Evolutionary conservation across 37 sponge, comb jelly and placozoan genomes (phyloP), one percentile per base, ranked within the genome.

Genomic region (Oscarella lobularis): DNA sequence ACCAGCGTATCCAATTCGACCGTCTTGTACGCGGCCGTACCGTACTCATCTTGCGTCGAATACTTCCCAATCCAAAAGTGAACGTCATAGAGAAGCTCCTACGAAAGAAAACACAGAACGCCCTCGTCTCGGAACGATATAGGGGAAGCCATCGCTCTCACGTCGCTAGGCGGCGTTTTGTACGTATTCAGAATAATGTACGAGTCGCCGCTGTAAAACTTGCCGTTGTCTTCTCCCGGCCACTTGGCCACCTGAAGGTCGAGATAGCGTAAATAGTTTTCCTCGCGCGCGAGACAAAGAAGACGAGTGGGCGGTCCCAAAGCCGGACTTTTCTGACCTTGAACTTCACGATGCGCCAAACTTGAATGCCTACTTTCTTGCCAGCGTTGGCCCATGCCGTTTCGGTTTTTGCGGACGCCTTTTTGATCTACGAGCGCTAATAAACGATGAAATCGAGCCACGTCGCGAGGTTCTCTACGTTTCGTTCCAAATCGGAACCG

Each of bases 1-100:
- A 68, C 71, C 6, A 94, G 87, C n/a, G 89, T 93, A 66, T 98
- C 99, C 72, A 98, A 74, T 75, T 98, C 99, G 34, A 98, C 99
- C 0, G 99, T 98, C 89, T 98, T 98, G 95, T 98, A 98, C 9
- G 99, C 99, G 39, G 99, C 99, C 4, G 95, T 94, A 1, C 99
- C 99, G 67, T 93, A 98, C 75, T 98, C 99, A 65, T 98, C 99
- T 84, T 98, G 92, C 29, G 90, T 84, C n/a, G 93, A 92, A 40
- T 96, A 40, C 66, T 78, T 69, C 0, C 99, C 99, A 75, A 98
- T 93, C 99, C 99, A 98, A 76, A 98, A 98, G 80, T 98, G 99
- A 29, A 98, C 73, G 68, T 98, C 99, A 67, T 91, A 90, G 66
- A 77, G 76, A 31, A 93, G 78, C 31, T 79, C 86, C 90, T 95